A percentile compares a stretch with the other conserved stretches of the same genome.
Conservation (phyloP, 2,113 vertebrate species). For the Rhinolophus sinicus region DNA sequence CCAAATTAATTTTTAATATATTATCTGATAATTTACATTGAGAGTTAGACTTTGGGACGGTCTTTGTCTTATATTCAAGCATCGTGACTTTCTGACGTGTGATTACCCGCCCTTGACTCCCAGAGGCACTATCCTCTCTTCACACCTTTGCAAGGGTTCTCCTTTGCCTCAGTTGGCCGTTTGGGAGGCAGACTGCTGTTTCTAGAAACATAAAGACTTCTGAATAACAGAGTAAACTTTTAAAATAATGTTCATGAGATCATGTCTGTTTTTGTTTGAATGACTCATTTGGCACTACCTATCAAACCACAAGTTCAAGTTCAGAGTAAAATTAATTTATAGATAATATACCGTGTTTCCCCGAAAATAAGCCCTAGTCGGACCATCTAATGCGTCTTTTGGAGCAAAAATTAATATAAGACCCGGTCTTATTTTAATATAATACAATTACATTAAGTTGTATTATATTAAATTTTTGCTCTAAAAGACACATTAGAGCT, state of each 20-base stretch:
- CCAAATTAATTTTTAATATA: conserved; percentile 34
- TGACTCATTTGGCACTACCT: conserved; percentile 50
- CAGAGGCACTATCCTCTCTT: neutral
- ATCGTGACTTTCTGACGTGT: neutral
- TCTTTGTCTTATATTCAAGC: neutral
- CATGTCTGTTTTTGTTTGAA: conserved; percentile 40
- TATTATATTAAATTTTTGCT: no score
- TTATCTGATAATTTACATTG: neutral
- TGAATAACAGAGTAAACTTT: conserved; percentile 64
- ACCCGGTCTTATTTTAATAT: no score
- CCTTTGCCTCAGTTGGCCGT: neutral
- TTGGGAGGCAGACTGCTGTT: neutral
- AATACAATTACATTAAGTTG: no score
- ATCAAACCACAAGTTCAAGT: conserved; percentile 36
- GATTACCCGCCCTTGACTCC: neutral
- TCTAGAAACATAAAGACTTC: conserved; percentile 61
- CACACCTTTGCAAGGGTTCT: neutral
- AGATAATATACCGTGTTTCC: neutral
- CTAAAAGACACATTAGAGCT: no score
- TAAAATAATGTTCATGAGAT: conserved; percentile 59
- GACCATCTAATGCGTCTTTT: no score
- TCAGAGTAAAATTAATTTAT: conserved; percentile 47
- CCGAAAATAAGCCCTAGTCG: no score
- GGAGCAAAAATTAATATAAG: no score
- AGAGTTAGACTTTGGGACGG: neutral